These are phyloP conservation scores for Acronicta aceris DNA, from an alignment of 2,888 invertebrate genomes.

Conservation along the genomic window DNA sequence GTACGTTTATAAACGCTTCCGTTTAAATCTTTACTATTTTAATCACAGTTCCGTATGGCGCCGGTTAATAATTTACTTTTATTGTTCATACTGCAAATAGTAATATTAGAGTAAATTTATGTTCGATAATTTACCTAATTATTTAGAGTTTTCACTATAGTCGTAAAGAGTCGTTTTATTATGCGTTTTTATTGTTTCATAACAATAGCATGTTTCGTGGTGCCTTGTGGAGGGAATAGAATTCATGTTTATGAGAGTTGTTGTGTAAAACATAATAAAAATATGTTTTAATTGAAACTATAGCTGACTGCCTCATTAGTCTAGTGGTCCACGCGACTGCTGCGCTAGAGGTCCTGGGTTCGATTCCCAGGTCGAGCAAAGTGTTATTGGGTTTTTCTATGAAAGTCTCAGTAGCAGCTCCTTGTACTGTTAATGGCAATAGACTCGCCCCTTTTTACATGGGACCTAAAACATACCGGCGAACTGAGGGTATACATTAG, in stretches of 20 bases:
- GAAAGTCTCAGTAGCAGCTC: too few relatives aligned
- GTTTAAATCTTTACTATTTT: conserved; percentile 56
- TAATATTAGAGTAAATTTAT: conserved; percentile 22
- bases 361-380: too few relatives aligned
- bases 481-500: too few relatives aligned
- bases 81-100: conserved; percentile 25
- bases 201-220: conserved; percentile 25
- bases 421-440: too few relatives aligned
- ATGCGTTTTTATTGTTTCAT: conserved; percentile 27
- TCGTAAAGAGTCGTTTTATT: conserved; percentile 37
- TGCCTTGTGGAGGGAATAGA: conserved; percentile 19
- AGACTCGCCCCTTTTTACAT: too few relatives aligned
- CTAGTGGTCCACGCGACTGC: too few relatives aligned
- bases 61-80: conserved; percentile 33
- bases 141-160: conserved; percentile 43
- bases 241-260: conserved; percentile 9
- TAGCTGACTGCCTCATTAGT: not conserved
- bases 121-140: conserved; percentile 18
- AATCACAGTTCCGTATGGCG: conserved; percentile 1
- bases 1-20: conserved; percentile 62
- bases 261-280: conserved; percentile 16
- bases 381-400: too few relatives aligned
- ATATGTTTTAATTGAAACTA: not conserved
- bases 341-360: too few relatives aligned
- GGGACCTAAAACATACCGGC: too few relatives aligned